Evolutionary conservation across 2,888 invertebrate genomes (phyloP).

Genomic region (Auanema sp.): DNA sequence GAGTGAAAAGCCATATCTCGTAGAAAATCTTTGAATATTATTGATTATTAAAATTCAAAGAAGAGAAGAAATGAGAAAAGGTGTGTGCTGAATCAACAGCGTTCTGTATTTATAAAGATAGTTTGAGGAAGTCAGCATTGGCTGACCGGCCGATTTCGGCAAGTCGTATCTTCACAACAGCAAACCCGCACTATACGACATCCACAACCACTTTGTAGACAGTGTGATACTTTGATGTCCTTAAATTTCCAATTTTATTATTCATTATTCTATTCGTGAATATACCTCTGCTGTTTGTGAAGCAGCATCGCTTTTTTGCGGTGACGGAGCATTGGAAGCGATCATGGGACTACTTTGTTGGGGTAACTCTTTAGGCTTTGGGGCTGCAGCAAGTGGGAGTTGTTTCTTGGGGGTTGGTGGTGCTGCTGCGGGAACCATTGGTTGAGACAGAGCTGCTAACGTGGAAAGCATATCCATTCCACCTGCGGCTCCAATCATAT

Average conservation of each 20-base stretch:
- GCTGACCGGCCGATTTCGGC: constrained; percentile 31
- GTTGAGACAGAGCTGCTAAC: constrained; percentile 30
- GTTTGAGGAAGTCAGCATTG: constrained; percentile 19
- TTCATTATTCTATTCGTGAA: not conserved
- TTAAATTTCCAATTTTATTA: constrained; percentile 17
- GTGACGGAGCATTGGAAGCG: constrained; percentile 5
- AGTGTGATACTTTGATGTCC: constrained; percentile 43
- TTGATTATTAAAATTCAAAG: not conserved
- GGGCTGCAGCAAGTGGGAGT: not conserved
- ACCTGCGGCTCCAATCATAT: constrained; percentile 30
- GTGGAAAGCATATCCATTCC: constrained; percentile 40
- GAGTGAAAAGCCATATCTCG: too few species aligned
- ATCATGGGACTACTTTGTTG: constrained; percentile 12
- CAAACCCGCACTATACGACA: constrained; percentile 56
- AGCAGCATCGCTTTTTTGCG: constrained; percentile 15
- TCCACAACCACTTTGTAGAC: constrained; percentile 41
- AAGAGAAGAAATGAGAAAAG: not conserved
- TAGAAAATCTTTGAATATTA: too few species aligned
- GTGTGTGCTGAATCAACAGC: not conserved
- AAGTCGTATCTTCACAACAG: constrained; percentile 51
- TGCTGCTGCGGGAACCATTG: not conserved
- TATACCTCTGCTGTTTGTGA: constrained; percentile 19
- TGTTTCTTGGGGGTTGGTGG: constrained; percentile 6
- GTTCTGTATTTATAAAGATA: too few species aligned
- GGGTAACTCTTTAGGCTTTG: constrained; percentile 4